Evolutionary conservation across 2,113 vertebrate genomes (phyloP), one percentile per base, ranked within the genome.

Genomic region (Phalacrocorax pelagicus): DNA sequence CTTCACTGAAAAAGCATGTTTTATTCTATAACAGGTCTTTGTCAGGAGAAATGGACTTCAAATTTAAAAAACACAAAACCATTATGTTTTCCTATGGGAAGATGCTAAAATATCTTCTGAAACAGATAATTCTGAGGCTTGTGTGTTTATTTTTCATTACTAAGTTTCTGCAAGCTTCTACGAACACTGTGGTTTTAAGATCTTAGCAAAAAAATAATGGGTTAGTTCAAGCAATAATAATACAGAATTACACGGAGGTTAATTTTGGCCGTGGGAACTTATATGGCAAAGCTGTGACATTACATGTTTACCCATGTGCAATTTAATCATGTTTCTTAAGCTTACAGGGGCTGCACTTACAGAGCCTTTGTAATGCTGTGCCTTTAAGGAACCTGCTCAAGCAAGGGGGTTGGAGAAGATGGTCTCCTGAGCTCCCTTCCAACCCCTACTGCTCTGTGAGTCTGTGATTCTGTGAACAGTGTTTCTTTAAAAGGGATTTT

Each of bases 1-100:
- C 97, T 98, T 98, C 97, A 98, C 97, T 98, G 98, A 97, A 94
- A 95, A 73, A 96, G 96, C 93, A 87, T 96, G 96, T 98, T 98
- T 98, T 96, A 59, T 94, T 96, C 91, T 66, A 34, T 65, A 81
- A 61, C 38, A 23, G 13, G 15, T 84, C 12, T 81, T 88, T 86
- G 20, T 58, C 47, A 86, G 58, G 29, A 52, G 26, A 80, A 94
- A 87, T 23, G 32, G 52, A 75, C 21, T 58, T 79, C 21, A 74
- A 44, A 69, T 34, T 90, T 38, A 59, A 79, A 89, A 75, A 73
- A 1, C 40, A 47, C 7, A 40, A 74, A 51, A 1, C 1, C 23
- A 65, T 59, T 75, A 24, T 30, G 54, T 89, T 89, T 94, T 94
- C 52, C 12, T 54, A 7, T n/a, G 51, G 36, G 44, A 83, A 94